phyloP scores from a whole-genome alignment of 2,113 vertebrate genomes.

The Peromyscus maniculatus region DNA sequence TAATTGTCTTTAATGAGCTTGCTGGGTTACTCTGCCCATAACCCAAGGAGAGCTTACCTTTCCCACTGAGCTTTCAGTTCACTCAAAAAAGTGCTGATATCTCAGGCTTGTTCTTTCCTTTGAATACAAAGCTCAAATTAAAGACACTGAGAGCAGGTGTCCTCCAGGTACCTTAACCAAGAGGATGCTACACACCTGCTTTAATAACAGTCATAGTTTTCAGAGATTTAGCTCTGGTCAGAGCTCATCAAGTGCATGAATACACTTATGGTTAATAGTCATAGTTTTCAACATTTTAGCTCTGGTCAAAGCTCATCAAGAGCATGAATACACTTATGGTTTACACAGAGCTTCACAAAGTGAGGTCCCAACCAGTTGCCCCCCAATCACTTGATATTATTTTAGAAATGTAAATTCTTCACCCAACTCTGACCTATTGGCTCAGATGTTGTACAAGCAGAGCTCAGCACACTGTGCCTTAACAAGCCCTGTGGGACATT shows the following conservation, averaged over 20 bases:
- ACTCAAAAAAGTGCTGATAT: background rate
- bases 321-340: too few relatives aligned
- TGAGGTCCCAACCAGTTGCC: background rate
- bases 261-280: too few relatives aligned
- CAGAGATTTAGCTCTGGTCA: background rate
- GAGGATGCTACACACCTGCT: accelerated
- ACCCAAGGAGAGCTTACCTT: constrained; percentile 10
- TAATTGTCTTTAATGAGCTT: constrained; percentile 65
- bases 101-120: constrained; percentile 25
- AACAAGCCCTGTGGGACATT: background rate
- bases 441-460: background rate
- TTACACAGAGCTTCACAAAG: background rate
- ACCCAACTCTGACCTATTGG: accelerated
- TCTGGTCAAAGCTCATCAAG: too few relatives aligned
- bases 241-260: too few relatives aligned
- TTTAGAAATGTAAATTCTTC: background rate
- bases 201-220: background rate
- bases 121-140: constrained; percentile 13
- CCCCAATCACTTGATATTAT: background rate
- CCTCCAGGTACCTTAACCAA: background rate
- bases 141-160: background rate
- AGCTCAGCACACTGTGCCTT: background rate
- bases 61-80: constrained; percentile 1
- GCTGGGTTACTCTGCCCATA: background rate
- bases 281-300: too few relatives aligned